Base-by-base conservation (phyloP, 2,888 invertebrate species). In the Ceriagrion tenellum region DNA sequence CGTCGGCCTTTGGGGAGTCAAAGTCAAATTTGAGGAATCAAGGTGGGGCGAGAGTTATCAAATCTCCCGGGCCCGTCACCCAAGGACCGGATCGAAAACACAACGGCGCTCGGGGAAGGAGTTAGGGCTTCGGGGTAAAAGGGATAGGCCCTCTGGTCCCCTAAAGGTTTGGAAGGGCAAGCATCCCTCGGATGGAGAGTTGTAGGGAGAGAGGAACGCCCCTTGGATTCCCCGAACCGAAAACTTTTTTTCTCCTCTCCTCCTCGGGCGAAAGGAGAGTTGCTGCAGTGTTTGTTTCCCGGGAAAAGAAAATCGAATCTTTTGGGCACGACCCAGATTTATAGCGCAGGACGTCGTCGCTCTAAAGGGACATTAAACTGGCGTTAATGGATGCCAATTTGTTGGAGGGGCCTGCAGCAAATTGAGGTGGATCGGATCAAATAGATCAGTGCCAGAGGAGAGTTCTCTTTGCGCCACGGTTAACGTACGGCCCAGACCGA, bases 351-450 rank as follows among this genome's bases (percentile, higher is more conserved):
- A 69, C 69, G 69, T 69, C 69, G 69, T 26, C 69, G 69, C 69
- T 69, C 26, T 69, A 69, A 69, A 69, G 26, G 69, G 69, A n/a
- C 69, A 69, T 69, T 69, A 69, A 69, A 40, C 88, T 47, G 88
- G 88, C 26, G 47, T 88, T 88, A 88, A 88, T 88, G 88, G 88
- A 88, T 47, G 88, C 23, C 88, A 88, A 88, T 88, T 88, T 88
- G 40, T 88, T 88, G 40, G 47, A 47, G 47, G 47, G 88, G n/a
- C 88, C 47, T 8, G 18, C 40, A 47, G 26, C 26, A 69, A 69
- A 69, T 69, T 69, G 69, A 69, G 26, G 69, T 69, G n/a, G 69
- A 69, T 10, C 69, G 69, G 69, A 8, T 69, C 69, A n/a, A 69
- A 69, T 69, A 69, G 69, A 69, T 69, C 69, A 69, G 69, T 69